These are phyloP conservation scores for Tamias sibiricus DNA, from an alignment of 2,113 vertebrate species.

Conservation along the genomic window DNA sequence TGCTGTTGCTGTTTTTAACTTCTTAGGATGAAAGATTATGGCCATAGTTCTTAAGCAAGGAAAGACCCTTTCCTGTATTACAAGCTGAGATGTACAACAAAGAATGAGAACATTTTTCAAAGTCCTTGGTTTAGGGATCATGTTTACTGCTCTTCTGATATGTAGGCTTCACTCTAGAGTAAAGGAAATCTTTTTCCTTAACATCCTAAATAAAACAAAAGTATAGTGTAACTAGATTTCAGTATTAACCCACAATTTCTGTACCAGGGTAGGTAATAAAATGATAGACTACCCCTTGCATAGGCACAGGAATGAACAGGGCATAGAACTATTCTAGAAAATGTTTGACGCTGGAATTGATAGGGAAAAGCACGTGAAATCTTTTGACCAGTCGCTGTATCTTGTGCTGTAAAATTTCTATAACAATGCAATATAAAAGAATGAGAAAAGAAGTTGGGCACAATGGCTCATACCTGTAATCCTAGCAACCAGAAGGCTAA, in stretches of 20 bases:
- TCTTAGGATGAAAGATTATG: conserved; percentile 8
- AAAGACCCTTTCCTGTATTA: background rate
- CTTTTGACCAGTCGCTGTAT: conserved; percentile 9
- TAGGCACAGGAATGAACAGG: background rate
- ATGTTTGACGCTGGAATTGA: background rate
- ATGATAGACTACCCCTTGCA: background rate
- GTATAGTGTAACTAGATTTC: background rate
- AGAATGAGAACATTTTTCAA: background rate
- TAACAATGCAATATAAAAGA: background rate
- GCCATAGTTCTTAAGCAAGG: background rate
- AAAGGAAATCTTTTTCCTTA: background rate
- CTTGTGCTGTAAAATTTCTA: background rate
- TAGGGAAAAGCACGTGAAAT: conserved; percentile 12
- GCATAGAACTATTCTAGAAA: background rate
- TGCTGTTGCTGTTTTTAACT: background rate
- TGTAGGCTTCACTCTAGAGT: background rate
- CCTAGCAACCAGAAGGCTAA: background rate
- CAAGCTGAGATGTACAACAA: background rate
- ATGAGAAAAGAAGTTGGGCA: background rate
- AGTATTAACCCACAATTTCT: background rate
- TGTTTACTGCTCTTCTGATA: background rate
- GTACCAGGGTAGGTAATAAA: background rate
- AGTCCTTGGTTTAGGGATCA: background rate
- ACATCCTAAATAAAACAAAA: background rate
- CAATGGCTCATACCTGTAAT: background rate